These are phyloP conservation scores for Callionymus lyra DNA, from an alignment of 2,113 vertebrate genomes.

Conservation along the genomic window DNA sequence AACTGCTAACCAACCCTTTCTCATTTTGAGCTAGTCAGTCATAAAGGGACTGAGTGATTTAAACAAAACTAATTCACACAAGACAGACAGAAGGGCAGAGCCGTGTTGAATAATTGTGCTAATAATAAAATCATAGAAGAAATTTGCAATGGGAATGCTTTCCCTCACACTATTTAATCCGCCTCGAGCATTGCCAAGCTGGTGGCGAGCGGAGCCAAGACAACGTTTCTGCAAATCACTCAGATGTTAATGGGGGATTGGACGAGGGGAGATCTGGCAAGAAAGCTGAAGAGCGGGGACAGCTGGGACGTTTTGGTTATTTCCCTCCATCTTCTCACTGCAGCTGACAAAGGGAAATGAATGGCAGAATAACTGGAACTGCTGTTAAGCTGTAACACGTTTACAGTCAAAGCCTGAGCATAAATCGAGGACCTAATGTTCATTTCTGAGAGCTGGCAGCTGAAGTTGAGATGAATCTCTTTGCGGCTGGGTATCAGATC, in stretches of 20 bases:
- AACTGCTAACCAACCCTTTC: conserved; percentile 54
- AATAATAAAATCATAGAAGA: conserved; percentile 58
- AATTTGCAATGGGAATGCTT: conserved; percentile 42
- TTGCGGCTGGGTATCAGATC: conserved; percentile 40
- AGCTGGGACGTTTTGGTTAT: conserved; percentile 64
- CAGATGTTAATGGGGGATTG: conserved; percentile 47
- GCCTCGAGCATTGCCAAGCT: conserved; percentile 47
- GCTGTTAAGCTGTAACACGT: conserved; percentile 61
- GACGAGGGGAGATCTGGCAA: conserved; percentile 44
- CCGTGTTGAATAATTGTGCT: conserved; percentile 37
- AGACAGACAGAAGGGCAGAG: conserved; percentile 41
- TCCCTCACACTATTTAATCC: conserved; percentile 46
- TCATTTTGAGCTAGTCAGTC: conserved; percentile 42
- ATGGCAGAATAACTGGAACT: conserved; percentile 47
- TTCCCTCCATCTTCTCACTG: conserved; percentile 43
- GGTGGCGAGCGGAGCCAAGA: conserved; percentile 45
- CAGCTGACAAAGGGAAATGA: conserved; percentile 55
- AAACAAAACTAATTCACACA: conserved; percentile 40
- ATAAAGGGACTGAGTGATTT: conserved; percentile 40
- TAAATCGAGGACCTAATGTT: conserved; percentile 62
- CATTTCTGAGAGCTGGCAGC: conserved; percentile 60
- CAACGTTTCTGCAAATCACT: conserved; percentile 51
- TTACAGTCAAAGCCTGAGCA: conserved; percentile 57
- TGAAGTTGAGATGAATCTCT: conserved; percentile 45
- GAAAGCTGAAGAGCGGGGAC: conserved; percentile 53